Conservation (phyloP, 2,888 invertebrate species). For the Oscheius myriophilus region DNA sequence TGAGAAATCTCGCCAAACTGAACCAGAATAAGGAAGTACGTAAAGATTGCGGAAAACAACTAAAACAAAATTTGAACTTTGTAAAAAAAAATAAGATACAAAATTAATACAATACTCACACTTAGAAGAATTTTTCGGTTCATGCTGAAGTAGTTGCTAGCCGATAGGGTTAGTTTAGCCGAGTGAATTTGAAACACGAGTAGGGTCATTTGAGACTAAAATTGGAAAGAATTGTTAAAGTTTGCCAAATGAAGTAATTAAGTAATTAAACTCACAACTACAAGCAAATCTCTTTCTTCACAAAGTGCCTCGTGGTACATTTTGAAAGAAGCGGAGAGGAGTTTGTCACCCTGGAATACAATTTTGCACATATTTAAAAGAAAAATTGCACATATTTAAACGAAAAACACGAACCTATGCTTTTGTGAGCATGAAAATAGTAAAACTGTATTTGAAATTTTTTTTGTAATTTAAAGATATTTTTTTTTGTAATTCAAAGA, state of each 20-base stretch:
- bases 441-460: too few relatives aligned
- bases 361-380: too few relatives aligned
- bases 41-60: slow-evolving; percentile 54
- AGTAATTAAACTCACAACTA: slow-evolving; percentile 43
- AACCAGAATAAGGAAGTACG: slow-evolving; percentile 52
- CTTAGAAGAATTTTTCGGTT: slow-evolving; percentile 50
- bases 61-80: slow-evolving; percentile 27
- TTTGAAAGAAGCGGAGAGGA: slow-evolving; percentile 48
- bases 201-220: slow-evolving; percentile 54
- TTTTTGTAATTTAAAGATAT: too few relatives aligned
- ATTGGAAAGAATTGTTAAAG: too few relatives aligned
- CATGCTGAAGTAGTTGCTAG: slow-evolving; percentile 55
- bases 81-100: too few relatives aligned
- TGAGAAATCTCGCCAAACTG: slow-evolving; percentile 25
- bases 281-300: slow-evolving; percentile 50
- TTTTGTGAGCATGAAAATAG: too few relatives aligned
- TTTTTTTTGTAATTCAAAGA: too few relatives aligned
- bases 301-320: slow-evolving; percentile 57
- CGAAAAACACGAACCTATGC: too few relatives aligned
- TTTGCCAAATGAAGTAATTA: too few relatives aligned
- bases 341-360: slow-evolving; percentile 46
- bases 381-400: too few relatives aligned
- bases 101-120: slow-evolving; percentile 34
- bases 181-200: slow-evolving; percentile 54
- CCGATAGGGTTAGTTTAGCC: slow-evolving; percentile 50